Evolutionary conservation across 2,113 vertebrate genomes (phyloP).

Genomic region (Hoplias malabaricus): DNA sequence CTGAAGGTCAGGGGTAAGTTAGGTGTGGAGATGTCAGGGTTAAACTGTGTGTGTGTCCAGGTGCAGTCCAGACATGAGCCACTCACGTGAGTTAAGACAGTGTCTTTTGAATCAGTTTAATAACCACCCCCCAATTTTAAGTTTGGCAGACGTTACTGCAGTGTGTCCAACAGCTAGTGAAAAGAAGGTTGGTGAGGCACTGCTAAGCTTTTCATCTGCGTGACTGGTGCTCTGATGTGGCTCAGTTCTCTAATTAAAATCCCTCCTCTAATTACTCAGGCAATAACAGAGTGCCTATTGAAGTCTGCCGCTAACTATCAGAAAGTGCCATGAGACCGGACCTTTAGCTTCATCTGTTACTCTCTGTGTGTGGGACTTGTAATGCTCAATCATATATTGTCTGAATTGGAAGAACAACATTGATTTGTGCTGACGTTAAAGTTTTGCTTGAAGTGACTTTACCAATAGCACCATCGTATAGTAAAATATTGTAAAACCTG

Average conservation of each 20-base stretch:
- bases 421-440: too few relatives aligned
- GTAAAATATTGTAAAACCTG: too few relatives aligned
- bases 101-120: conserved; percentile 3
- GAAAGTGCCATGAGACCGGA: neutral
- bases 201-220: conserved; percentile 39
- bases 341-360: neutral
- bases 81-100: conserved; percentile 29
- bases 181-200: conserved; percentile 24
- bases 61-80: conserved; percentile 11
- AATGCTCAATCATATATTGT: too few relatives aligned
- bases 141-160: neutral
- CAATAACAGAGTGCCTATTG: neutral
- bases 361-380: too few relatives aligned
- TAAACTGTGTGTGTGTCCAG: conserved; percentile 19
- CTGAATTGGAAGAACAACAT: too few relatives aligned
- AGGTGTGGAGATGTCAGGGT: neutral
- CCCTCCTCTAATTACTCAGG: conserved; percentile 16
- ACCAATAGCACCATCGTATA: too few relatives aligned
- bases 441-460: too few relatives aligned
- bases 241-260: neutral
- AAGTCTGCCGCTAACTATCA: conserved; percentile 13
- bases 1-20: neutral
- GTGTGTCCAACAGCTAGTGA: neutral
- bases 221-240: conserved; percentile 24
- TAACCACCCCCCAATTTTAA: conserved; percentile 4